phyloP scores from a whole-genome alignment of 2,888 invertebrate species.

The Eledone cirrhosa region DNA sequence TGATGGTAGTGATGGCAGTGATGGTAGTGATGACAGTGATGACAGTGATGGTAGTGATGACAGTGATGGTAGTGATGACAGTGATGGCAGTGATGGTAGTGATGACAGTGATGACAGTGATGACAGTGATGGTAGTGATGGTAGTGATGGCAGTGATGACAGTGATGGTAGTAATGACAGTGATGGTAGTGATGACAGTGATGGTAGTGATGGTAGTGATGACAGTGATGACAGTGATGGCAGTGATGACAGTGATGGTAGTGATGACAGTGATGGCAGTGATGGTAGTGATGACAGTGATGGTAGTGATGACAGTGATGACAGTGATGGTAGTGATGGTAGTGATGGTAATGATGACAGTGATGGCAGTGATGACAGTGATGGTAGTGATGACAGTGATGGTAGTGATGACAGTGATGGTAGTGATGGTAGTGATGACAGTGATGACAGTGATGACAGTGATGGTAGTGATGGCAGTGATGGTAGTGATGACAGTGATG shows the following conservation, averaged over 20 bases:
- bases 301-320: conserved; percentile 23
- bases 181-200: background rate
- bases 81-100: background rate
- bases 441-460: conserved; percentile 28
- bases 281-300: background rate
- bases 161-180: background rate
- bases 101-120: conserved; percentile 2
- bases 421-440: conserved; percentile 22
- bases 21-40: background rate
- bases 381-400: conserved; percentile 30
- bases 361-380: conserved; percentile 26
- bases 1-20: no score
- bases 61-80: conserved; percentile 5
- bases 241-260: background rate
- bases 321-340: conserved; percentile 18
- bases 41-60: conserved; percentile 16
- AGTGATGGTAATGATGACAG: conserved; percentile 10
- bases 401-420: conserved; percentile 29
- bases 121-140: conserved; percentile 5
- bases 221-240: conserved; percentile 1
- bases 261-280: conserved; percentile 7
- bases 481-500: conserved; percentile 28
- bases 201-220: conserved; percentile 10
- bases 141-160: background rate
- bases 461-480: conserved; percentile 27